These are phyloP conservation scores for Meles meles DNA, from an alignment of 2,113 vertebrate genomes.

Conservation along the genomic window DNA sequence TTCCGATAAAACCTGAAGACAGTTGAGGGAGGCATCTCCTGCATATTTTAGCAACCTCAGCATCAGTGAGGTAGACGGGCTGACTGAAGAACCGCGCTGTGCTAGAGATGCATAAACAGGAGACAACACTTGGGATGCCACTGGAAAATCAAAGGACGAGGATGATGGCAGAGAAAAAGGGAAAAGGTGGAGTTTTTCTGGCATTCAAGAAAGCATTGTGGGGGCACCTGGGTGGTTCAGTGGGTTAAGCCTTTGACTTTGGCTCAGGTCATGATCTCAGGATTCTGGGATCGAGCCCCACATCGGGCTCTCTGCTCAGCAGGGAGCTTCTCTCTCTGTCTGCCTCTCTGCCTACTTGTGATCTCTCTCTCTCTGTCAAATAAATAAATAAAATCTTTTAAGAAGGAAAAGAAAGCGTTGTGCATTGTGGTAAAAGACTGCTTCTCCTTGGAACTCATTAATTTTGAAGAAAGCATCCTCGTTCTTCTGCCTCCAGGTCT, in stretches of 20 bases:
- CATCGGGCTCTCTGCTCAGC: too few species aligned
- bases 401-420: neutral
- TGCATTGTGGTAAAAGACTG: neutral
- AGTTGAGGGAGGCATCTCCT: neutral
- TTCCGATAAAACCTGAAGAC: neutral
- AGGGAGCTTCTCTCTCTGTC: too few species aligned
- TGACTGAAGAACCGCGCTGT: neutral
- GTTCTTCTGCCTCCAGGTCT: neutral
- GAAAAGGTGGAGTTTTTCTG: neutral
- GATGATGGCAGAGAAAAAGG: neutral
- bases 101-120: neutral
- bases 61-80: neutral
- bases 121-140: neutral
- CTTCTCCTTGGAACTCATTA: neutral
- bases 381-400: too few species aligned
- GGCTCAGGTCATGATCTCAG: too few species aligned
- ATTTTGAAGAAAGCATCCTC: neutral
- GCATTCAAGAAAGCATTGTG: neutral
- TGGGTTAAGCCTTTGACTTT: too few species aligned
- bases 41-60: neutral
- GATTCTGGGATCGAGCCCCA: too few species aligned
- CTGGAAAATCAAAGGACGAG: neutral
- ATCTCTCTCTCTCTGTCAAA: too few species aligned
- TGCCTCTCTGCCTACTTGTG: too few species aligned
- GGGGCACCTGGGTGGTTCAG: too few species aligned